A percentile compares a stretch with the other conserved stretches of the same genome.
Conservation (phyloP, 2,888 invertebrate species). For the Thereva unica region DNA sequence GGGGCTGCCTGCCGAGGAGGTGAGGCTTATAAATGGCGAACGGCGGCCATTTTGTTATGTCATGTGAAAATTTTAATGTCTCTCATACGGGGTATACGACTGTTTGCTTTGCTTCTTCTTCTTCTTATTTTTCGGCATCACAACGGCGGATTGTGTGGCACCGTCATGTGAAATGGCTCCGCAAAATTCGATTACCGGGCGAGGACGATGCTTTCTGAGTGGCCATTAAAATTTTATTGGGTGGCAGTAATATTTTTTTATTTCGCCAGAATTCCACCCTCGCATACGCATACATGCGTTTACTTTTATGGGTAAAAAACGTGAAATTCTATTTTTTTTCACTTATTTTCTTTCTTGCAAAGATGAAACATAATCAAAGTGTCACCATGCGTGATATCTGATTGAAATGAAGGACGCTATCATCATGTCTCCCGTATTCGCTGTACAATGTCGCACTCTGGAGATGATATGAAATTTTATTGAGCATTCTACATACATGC, state of each 20-base stretch:
- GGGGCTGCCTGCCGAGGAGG: constrained; percentile 3
- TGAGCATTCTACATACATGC: constrained; percentile 14
- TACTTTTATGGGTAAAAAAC: constrained; percentile 19
- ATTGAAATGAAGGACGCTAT: constrained; percentile 37
- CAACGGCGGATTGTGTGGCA: neutral
- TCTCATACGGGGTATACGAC: constrained; percentile 19
- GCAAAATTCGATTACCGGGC: constrained; percentile 38
- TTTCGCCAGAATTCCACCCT: constrained; percentile 8
- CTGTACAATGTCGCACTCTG: constrained; percentile 34
- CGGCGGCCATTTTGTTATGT: constrained; percentile 47
- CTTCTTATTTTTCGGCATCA: no score
- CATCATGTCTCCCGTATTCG: neutral
- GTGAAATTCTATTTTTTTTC: constrained; percentile 36
- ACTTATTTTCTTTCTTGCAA: constrained; percentile 41
- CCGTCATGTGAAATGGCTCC: constrained; percentile 35
- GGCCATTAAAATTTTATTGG: constrained; percentile 47
- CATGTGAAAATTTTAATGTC: constrained; percentile 43
- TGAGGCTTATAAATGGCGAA: constrained; percentile 45
- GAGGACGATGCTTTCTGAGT: constrained; percentile 37
- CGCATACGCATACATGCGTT: constrained; percentile 10
- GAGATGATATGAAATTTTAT: constrained; percentile 42
- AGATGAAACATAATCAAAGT: constrained; percentile 38
- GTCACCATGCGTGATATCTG: constrained; percentile 44
- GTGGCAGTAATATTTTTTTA: constrained; percentile 45
- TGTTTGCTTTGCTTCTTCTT: constrained; percentile 11